Conservation (phyloP, 1,140 invertebrate genomes). For the Rhopalosiphum padi region DNA sequence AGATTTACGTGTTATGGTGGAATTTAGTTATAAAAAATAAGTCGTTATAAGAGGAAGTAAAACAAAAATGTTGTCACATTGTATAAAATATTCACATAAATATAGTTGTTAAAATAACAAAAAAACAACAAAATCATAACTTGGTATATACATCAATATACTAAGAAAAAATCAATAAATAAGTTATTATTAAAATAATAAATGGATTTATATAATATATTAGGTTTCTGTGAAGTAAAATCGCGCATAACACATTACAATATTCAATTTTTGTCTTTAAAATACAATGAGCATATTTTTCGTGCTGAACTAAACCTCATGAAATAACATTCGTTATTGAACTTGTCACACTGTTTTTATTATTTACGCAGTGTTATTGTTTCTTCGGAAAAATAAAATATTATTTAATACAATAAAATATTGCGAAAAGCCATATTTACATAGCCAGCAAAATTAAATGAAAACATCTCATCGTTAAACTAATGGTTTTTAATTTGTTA, state of each 20-base stretch:
- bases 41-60: background rate
- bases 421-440: background rate
- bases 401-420: background rate
- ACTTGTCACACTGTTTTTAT: background rate
- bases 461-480: conserved; percentile 10
- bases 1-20: background rate
- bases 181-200: too few species aligned
- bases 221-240: background rate
- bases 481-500: conserved; percentile 18
- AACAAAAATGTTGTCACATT: background rate
- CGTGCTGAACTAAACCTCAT: background rate
- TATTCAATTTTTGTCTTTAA: background rate
- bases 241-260: background rate
- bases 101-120: background rate
- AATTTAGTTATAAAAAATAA: background rate
- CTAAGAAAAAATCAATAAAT: too few species aligned
- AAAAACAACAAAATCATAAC: background rate
- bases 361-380: background rate
- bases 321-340: background rate
- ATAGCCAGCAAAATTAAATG: background rate
- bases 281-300: background rate
- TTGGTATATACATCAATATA: too few species aligned
- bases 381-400: background rate
- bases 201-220: too few species aligned
- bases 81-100: background rate